Percentiles rank a stretch among this genome's conserved stretches.
phyloP scores from a whole-genome alignment of 2,797 vertebrate species.

The Lacerta bilineata region DNA sequence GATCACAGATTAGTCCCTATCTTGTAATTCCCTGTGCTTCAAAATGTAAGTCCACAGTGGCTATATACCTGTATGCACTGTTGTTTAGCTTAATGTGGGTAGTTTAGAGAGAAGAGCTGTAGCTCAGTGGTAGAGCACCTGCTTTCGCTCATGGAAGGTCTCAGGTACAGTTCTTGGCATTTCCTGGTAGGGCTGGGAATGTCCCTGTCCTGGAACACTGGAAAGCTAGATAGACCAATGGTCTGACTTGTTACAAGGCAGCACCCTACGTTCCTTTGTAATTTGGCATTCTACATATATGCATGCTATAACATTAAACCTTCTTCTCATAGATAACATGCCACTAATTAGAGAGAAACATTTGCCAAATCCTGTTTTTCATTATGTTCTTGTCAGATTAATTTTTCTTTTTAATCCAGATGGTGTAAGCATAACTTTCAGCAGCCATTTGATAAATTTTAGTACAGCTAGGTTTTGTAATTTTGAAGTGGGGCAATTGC shows the following conservation, averaged over 20 bases:
- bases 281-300: background rate
- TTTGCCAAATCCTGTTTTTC: background rate
- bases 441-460: background rate
- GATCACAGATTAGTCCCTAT: background rate
- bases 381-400: constrained; percentile 31
- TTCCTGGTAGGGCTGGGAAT: too few species aligned
- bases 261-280: background rate
- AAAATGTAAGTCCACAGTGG: background rate
- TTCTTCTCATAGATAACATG: constrained; percentile 27
- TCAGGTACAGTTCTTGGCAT: too few species aligned
- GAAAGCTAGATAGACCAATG: too few species aligned
- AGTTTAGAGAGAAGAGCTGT: too few species aligned
- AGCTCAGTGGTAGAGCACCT: too few species aligned
- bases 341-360: constrained; percentile 35
- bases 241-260: too few species aligned
- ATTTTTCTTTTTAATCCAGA: constrained; percentile 10
- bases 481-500: background rate
- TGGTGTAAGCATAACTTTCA: constrained; percentile 25
- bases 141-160: too few species aligned
- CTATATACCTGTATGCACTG: background rate
- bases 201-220: too few species aligned
- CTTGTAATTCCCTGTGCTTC: background rate
- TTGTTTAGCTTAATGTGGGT: background rate
- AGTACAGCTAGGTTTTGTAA: background rate
- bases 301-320: background rate